These are phyloP conservation scores for western clawed frog (Xenopus tropicalis) DNA, from an alignment of 2,113 vertebrate species.

Conservation along the genomic window DNA sequence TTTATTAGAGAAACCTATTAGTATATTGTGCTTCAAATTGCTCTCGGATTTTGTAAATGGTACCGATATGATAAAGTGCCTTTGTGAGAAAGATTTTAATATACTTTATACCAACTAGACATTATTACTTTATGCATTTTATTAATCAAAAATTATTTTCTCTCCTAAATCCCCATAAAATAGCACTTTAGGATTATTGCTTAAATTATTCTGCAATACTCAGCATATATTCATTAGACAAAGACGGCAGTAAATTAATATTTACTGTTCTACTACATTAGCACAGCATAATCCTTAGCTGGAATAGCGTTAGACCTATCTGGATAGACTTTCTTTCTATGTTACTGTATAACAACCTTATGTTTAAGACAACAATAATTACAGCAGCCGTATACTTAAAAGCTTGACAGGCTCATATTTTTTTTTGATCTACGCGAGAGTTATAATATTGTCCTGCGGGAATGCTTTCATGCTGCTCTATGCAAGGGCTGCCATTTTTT, in stretches of 20 bases:
- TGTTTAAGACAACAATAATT: slow-evolving; percentile 16
- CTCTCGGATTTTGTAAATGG: background rate
- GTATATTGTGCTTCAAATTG: background rate
- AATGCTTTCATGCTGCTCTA: background rate
- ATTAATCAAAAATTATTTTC: slow-evolving; percentile 22
- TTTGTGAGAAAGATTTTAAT: slow-evolving; percentile 25
- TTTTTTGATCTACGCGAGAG: slow-evolving; percentile 7
- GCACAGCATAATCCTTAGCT: slow-evolving; percentile 6
- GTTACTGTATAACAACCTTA: background rate
- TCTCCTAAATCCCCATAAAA: slow-evolving; percentile 25
- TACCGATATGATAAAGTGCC: slow-evolving; percentile 1
- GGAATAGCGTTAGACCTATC: slow-evolving; percentile 2
- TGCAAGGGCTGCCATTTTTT: slow-evolving; percentile 16
- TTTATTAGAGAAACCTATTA: slow-evolving; percentile 1
- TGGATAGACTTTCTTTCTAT: background rate
- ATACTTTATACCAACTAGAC: background rate
- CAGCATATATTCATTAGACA: slow-evolving; percentile 21
- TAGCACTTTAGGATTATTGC: slow-evolving; percentile 29
- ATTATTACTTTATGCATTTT: slow-evolving; percentile 8
- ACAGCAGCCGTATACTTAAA: slow-evolving; percentile 16
- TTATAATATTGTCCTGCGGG: slow-evolving; percentile 6
- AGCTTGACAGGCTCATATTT: background rate
- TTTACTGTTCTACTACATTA: slow-evolving; percentile 25
- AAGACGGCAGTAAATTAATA: slow-evolving; percentile 29
- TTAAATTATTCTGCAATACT: slow-evolving; percentile 13